These are phyloP conservation scores for Chlorops oryzae DNA, from an alignment of 1,140 invertebrate genomes.

Conservation along the genomic window DNA sequence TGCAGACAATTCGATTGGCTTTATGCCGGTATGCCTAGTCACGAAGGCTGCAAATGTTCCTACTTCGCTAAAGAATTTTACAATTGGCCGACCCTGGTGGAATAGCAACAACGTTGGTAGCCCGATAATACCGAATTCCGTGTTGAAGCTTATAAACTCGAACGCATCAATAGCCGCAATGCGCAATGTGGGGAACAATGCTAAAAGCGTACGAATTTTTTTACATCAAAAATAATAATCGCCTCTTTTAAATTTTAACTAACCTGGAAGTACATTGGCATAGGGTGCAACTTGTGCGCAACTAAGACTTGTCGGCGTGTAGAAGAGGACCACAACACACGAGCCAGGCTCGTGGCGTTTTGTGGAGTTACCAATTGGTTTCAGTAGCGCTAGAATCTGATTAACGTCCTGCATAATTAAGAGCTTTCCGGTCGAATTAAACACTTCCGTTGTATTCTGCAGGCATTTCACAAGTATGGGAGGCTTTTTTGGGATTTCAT, in stretches of 20 bases:
- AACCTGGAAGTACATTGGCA: constrained; percentile 78
- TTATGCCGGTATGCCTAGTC: constrained; percentile 68
- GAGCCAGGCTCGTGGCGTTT: constrained; percentile 53
- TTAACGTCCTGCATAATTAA: constrained; percentile 34
- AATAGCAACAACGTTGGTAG: constrained; percentile 88
- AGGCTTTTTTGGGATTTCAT: constrained; percentile 21
- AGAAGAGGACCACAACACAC: constrained; percentile 83
- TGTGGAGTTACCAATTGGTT: constrained; percentile 49
- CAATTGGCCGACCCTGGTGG: constrained; percentile 82
- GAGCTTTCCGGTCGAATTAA: constrained; percentile 19
- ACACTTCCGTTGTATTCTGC: constrained; percentile 11
- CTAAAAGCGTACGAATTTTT: too few relatives aligned
- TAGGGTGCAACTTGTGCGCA: constrained; percentile 82
- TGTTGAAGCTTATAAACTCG: constrained; percentile 78
- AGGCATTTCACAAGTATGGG: constrained; percentile 37
- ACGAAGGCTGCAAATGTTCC: constrained; percentile 78
- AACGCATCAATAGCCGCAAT: constrained; percentile 87
- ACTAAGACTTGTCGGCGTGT: constrained; percentile 82
- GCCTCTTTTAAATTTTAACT: too few relatives aligned
- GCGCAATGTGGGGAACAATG: constrained; percentile 75
- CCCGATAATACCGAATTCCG: constrained; percentile 88
- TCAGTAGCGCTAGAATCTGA: constrained; percentile 45
- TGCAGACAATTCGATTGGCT: constrained; percentile 58
- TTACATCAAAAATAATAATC: too few relatives aligned
- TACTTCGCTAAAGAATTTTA: constrained; percentile 80